Evolutionary conservation across 2,797 vertebrate genomes (phyloP).

Genomic region (Meriones psammophilus): DNA sequence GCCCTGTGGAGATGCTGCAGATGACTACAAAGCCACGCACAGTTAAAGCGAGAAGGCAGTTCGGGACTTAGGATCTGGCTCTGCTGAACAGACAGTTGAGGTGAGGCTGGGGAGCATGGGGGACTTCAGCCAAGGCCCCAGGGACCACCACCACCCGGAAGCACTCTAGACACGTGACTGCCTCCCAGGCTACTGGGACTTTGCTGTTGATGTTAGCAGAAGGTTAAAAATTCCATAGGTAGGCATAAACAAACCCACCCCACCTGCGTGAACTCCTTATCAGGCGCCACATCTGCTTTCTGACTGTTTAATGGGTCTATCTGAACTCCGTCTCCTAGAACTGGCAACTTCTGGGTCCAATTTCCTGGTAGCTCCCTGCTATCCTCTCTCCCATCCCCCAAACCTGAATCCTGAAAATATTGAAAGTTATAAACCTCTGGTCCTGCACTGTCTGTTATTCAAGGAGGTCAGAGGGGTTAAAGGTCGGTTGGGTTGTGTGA

Average conservation of each 20-base stretch:
- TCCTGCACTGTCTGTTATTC: constrained; percentile 82
- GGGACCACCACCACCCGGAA: not conserved
- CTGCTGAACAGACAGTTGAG: not conserved
- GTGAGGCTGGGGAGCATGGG: not conserved
- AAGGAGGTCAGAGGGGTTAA: constrained; percentile 82
- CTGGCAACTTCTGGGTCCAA: not conserved
- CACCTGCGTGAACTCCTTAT: constrained; percentile 67
- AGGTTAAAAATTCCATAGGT: constrained; percentile 77
- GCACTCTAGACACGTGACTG: constrained; percentile 60
- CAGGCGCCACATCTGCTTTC: constrained; percentile 56
- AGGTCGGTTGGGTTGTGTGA: constrained; percentile 3
- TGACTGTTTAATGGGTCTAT: not conserved
- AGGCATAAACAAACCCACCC: not conserved
- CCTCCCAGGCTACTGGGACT: constrained; percentile 75
- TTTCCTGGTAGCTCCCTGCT: not conserved
- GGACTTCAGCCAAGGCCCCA: not conserved
- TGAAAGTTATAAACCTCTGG: constrained; percentile 84
- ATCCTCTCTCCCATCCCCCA: constrained; percentile 51
- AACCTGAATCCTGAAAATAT: not conserved
- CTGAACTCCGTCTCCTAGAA: not conserved
- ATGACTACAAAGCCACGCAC: not conserved
- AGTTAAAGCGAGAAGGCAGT: not conserved
- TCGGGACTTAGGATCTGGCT: not conserved
- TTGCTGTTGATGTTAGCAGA: constrained; percentile 75
- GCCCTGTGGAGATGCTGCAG: rapidly evolving